Evolutionary conservation across 37 sponge, comb jelly and placozoan species (phyloP), one percentile per base, ranked within the genome.

Genomic region (Lycopodina hypogea): DNA sequence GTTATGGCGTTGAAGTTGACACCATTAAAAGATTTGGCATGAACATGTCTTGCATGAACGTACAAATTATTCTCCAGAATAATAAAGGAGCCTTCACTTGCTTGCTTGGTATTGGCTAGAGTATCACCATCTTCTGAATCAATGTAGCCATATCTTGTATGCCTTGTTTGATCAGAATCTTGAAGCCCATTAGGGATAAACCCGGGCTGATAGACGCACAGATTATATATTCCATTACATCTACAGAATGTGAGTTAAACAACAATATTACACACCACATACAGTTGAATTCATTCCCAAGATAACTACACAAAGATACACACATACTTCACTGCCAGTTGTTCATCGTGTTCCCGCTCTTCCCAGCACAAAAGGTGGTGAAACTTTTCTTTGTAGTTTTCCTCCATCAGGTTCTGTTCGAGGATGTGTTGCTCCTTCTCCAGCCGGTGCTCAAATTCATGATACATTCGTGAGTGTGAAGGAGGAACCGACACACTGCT

Each of bases 291-390:
- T n/a, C n/a, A n/a, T n/a, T n/a, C n/a, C n/a, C n/a, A n/a, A n/a
- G n/a, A n/a, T n/a, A n/a, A n/a, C n/a, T n/a, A n/a, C n/a, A n/a
- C n/a, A n/a, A n/a, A n/a, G n/a, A n/a, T 65, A 48, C 35, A 41
- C 23, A 73, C 61, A 33, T 72, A 90, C 87, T 74, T 77, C 18
- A 78, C 36, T 35, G 56, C 59, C 12, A 91, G 68, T 14, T 83
- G 63, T 22, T 63, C 41, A 2, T 66, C 72, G 40, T 87, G 87
- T 52, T 86, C 88, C 48, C 76, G 48, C 52, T 91, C 92, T 53
- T 91, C 92, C 83, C 87, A 83, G 76, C 85, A 87, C 14, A 91
- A 56, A n/a, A 91, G 67, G 37, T 84, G 84, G 56, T 92, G 92
- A 51, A 92, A 87, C 37, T 72, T 87, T 29, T 81, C 74, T 50